Conservation (phyloP, 2,797 vertebrate species). For the Scolopax bukidnonensis region DNA sequence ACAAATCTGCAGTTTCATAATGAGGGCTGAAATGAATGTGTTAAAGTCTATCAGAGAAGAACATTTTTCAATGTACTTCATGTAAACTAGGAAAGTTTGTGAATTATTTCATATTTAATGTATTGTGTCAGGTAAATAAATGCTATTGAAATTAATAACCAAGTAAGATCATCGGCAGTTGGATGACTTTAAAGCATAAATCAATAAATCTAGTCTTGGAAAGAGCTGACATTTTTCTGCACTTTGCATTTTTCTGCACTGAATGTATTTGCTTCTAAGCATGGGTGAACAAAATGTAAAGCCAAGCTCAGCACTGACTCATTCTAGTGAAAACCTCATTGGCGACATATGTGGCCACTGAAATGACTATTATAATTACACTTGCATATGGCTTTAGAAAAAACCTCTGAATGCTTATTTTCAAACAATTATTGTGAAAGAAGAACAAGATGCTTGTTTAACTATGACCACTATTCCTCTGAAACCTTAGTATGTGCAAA, state of each 20-base stretch:
- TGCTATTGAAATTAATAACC: neutral
- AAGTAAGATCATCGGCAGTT: neutral
- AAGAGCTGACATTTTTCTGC: neutral
- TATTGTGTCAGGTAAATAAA: neutral
- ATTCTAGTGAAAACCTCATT: neutral
- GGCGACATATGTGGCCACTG: neutral
- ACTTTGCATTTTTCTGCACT: neutral
- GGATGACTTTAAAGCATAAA: neutral
- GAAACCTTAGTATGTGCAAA: neutral
- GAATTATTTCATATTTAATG: neutral
- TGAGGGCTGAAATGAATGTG: neutral
- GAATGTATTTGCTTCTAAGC: neutral
- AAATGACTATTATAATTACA: neutral
- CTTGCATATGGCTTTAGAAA: neutral
- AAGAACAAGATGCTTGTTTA: neutral
- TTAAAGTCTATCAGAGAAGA: neutral
- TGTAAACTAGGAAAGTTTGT: neutral
- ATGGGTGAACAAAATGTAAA: neutral
- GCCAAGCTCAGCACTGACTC: neutral
- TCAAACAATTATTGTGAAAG: neutral
- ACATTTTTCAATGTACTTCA: neutral
- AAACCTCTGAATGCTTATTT: neutral
- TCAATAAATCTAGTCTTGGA: neutral
- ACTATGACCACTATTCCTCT: neutral
- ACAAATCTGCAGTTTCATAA: neutral